Evolutionary conservation across 2,113 vertebrate genomes (phyloP).

Genomic region (Microcebus tavaratra): DNA sequence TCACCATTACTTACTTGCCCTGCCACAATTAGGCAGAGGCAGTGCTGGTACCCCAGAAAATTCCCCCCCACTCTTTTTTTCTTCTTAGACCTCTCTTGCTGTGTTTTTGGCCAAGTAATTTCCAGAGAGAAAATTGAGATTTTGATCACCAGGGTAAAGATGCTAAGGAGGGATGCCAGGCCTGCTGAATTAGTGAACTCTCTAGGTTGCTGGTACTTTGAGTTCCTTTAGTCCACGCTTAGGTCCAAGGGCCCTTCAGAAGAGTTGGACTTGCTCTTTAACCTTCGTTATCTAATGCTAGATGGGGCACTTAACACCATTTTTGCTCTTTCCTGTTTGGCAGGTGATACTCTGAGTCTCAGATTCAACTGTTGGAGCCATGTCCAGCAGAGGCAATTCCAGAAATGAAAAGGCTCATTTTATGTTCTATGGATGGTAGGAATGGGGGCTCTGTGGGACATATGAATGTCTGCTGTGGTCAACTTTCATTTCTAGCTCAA

Average conservation of each 20-base stretch:
- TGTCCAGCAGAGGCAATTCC: not conserved
- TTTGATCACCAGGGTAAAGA: not conserved
- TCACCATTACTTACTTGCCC: not conserved
- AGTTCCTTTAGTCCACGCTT: not conserved
- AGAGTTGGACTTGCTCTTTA: constrained; percentile 14
- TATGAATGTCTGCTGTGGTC: not conserved
- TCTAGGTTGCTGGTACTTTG: not conserved
- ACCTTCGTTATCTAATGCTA: not conserved
- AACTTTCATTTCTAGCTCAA: not conserved
- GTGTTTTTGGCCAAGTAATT: not conserved
- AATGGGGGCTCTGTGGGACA: not conserved
- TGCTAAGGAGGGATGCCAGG: not conserved
- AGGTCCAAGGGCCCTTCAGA: not conserved
- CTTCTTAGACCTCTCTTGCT: not conserved
- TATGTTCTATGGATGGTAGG: not conserved
- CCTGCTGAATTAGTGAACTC: not conserved
- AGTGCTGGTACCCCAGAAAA: not conserved
- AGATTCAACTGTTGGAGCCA: not conserved
- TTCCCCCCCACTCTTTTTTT: not conserved
- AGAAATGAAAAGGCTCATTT: not conserved
- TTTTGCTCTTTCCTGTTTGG: not conserved
- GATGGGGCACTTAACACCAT: not conserved
- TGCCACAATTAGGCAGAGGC: not conserved
- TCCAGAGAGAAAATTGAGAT: not conserved
- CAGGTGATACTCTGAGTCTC: not conserved